These are phyloP conservation scores for Dione juno DNA, from an alignment of 2,888 invertebrate genomes.

Conservation along the genomic window DNA sequence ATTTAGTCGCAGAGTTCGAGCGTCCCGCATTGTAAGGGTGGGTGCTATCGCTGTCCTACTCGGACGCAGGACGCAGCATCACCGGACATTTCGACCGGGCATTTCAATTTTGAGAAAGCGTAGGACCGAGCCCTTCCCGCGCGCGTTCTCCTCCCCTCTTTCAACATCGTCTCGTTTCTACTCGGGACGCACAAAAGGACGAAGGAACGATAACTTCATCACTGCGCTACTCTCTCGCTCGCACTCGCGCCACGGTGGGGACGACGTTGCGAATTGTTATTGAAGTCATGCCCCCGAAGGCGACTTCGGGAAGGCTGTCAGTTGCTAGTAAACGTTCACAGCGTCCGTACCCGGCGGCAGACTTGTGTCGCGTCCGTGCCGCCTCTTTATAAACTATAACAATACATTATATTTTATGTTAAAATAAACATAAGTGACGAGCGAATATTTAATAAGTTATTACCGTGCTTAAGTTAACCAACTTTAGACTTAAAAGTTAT, in stretches of 20 bases:
- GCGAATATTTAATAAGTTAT: slow-evolving; percentile 55
- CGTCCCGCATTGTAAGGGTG: slow-evolving; percentile 82
- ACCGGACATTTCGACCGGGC: slow-evolving; percentile 85
- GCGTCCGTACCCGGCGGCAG: slow-evolving; percentile 77
- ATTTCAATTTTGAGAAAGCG: slow-evolving; percentile 85
- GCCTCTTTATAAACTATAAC: slow-evolving; percentile 65
- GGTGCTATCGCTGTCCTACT: slow-evolving; percentile 82
- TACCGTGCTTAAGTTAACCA: slow-evolving; percentile 66
- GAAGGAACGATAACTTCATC: slow-evolving; percentile 85
- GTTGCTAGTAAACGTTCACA: slow-evolving; percentile 81
- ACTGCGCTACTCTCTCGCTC: slow-evolving; percentile 77
- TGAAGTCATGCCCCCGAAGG: slow-evolving; percentile 84
- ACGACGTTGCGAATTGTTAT: slow-evolving; percentile 84
- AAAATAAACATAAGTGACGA: slow-evolving; percentile 71
- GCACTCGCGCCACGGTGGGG: slow-evolving; percentile 80
- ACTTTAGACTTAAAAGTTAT: slow-evolving; percentile 50
- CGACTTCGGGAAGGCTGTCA: slow-evolving; percentile 84
- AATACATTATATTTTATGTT: slow-evolving; percentile 58
- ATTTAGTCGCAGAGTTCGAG: slow-evolving; percentile 76
- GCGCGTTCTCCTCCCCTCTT: slow-evolving; percentile 60
- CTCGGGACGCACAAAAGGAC: slow-evolving; percentile 84
- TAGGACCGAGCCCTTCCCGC: slow-evolving; percentile 76
- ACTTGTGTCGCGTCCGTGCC: slow-evolving; percentile 63
- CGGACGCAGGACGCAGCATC: slow-evolving; percentile 84
- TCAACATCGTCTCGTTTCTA: slow-evolving; percentile 72